Evolutionary conservation across 2,797 vertebrate species (phyloP).

Genomic region (Cryptoblepharus egeriae): DNA sequence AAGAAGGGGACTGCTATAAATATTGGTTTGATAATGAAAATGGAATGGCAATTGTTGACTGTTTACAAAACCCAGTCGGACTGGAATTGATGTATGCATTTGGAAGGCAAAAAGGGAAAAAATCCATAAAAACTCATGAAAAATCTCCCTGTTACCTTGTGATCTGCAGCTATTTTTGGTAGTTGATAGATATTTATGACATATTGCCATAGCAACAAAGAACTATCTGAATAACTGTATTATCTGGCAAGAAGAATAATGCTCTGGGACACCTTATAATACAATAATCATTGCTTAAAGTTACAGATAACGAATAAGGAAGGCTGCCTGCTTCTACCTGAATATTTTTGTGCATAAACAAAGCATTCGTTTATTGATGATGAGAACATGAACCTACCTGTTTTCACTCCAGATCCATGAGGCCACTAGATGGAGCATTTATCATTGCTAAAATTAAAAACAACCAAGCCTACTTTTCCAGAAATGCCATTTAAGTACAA

Average conservation of each 20-base stretch:
- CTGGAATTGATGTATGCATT: conserved; percentile 28
- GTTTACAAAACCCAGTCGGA: conserved; percentile 34
- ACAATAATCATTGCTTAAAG: conserved; percentile 35
- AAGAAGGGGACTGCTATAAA: neutral
- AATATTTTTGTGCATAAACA: neutral
- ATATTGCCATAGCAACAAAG: conserved; percentile 64
- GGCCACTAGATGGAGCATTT: conserved; percentile 80
- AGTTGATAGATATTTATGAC: conserved; percentile 64
- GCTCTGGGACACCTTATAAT: conserved; percentile 38
- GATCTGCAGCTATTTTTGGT: conserved; percentile 65
- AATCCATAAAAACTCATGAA: neutral
- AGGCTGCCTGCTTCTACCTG: neutral
- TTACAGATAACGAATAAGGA: conserved; percentile 8
- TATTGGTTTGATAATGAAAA: conserved; percentile 13
- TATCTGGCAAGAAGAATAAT: conserved; percentile 45
- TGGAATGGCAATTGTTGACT: conserved; percentile 14
- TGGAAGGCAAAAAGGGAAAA: neutral
- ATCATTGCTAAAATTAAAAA: conserved; percentile 55
- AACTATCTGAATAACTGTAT: conserved; percentile 48
- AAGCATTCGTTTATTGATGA: neutral
- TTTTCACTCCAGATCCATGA: conserved; percentile 53
- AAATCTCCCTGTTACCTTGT: conserved; percentile 39
- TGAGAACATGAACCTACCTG: conserved; percentile 15
- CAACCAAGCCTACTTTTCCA: conserved; percentile 42
- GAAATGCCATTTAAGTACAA: neutral